Conservation (phyloP, 2,888 invertebrate species). For the Platerodrilus igneus region DNA sequence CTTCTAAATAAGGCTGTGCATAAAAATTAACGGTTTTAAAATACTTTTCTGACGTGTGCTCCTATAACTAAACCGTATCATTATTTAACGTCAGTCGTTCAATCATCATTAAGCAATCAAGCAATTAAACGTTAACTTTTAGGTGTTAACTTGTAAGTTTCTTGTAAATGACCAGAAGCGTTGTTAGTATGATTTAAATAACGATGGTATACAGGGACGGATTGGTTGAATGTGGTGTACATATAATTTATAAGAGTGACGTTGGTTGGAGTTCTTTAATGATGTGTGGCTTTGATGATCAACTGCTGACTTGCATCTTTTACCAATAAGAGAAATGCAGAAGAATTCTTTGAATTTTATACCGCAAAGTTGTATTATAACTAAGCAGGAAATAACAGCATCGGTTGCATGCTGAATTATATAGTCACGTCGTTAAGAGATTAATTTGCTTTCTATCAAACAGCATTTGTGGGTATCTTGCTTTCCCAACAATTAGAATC, state of each 20-base stretch:
- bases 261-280: constrained; percentile 36
- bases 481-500: too few relatives aligned
- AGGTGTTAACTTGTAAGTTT: constrained; percentile 34
- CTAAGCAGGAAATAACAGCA: too few relatives aligned
- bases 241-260: constrained; percentile 40
- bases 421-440: too few relatives aligned
- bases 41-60: constrained; percentile 38
- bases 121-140: constrained; percentile 37
- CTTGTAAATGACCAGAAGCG: constrained; percentile 28
- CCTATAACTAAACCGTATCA: constrained; percentile 37
- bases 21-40: constrained; percentile 30
- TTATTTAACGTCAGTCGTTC: constrained; percentile 37
- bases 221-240: constrained; percentile 33
- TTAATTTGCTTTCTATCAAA: too few relatives aligned
- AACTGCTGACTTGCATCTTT: constrained; percentile 38
- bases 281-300: constrained; percentile 37
- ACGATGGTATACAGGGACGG: constrained; percentile 19
- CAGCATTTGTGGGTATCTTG: too few relatives aligned
- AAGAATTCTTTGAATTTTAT: too few relatives aligned
- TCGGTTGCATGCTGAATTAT: too few relatives aligned
- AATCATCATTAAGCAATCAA: constrained; percentile 40
- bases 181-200: constrained; percentile 20
- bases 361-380: too few relatives aligned
- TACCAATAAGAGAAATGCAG: constrained; percentile 36
- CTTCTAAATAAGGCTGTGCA: constrained; percentile 37